Evolutionary conservation across 1,140 invertebrate genomes (phyloP).

Genomic region (Bombus picipes): DNA sequence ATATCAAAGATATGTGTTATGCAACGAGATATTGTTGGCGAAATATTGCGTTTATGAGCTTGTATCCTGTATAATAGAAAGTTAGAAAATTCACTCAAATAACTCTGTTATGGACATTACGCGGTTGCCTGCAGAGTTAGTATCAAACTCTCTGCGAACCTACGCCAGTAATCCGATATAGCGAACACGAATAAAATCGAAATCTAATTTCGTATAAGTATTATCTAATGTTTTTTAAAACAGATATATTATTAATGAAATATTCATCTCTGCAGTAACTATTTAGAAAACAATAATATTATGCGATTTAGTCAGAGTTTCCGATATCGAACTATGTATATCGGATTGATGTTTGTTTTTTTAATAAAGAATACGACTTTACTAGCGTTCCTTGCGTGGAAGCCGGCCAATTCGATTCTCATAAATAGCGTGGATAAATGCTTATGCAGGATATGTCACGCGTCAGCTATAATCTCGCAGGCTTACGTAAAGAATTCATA

Average conservation of each 20-base stretch:
- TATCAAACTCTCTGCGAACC: background rate
- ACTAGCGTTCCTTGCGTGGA: background rate
- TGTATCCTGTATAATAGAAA: background rate
- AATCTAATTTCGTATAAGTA: background rate
- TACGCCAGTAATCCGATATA: background rate
- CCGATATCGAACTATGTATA: background rate
- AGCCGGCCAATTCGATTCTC: background rate
- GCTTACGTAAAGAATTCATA: conserved; percentile 47
- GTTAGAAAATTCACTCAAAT: background rate
- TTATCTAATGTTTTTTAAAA: background rate
- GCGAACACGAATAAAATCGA: background rate
- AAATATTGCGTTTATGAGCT: background rate
- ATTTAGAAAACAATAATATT: background rate
- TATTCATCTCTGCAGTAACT: background rate
- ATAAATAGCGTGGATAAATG: background rate
- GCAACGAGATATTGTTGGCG: background rate
- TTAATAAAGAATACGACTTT: background rate
- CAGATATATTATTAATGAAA: background rate
- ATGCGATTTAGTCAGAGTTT: background rate
- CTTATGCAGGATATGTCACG: conserved; percentile 29
- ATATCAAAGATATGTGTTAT: background rate
- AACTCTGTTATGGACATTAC: background rate
- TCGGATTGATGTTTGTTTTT: background rate
- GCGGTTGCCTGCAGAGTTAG: background rate
- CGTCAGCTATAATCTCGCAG: conserved; percentile 45